phyloP scores from a whole-genome alignment of 2,888 invertebrate species.

The Invenusta paracnida region DNA sequence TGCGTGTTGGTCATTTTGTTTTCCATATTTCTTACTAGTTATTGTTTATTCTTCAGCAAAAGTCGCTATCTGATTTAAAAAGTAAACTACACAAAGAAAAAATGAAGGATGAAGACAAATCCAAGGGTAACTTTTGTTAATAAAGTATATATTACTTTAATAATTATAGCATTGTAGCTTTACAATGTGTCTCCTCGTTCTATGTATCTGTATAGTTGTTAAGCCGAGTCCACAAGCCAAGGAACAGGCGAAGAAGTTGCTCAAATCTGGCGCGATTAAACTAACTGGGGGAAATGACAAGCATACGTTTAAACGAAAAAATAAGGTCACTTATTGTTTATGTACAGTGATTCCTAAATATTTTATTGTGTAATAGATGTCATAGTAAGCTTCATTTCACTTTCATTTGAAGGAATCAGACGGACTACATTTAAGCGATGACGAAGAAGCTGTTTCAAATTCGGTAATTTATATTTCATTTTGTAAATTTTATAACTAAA shows the following conservation, averaged over 20 bases:
- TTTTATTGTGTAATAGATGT: no score
- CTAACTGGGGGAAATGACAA: neutral
- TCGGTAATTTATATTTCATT: neutral
- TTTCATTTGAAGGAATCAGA: neutral
- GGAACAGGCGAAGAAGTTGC: slow-evolving; percentile 1
- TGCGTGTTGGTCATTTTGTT: no score
- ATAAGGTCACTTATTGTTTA: neutral
- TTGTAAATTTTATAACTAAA: no score
- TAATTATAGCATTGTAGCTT: no score
- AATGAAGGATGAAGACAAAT: neutral
- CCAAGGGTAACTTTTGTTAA: neutral
- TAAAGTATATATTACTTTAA: neutral
- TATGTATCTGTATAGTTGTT: neutral
- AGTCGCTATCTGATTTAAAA: neutral
- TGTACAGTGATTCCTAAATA: no score
- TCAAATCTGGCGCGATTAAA: neutral
- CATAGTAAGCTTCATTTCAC: no score
- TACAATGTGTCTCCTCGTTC: neutral
- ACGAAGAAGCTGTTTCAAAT: neutral
- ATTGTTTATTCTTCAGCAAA: no score
- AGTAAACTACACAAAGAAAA: slow-evolving; percentile 18
- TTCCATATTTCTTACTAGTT: no score
- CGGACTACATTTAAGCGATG: slow-evolving; percentile 9
- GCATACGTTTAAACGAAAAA: slow-evolving; percentile 5
- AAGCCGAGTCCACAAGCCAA: slow-evolving; percentile 6